These are phyloP conservation scores for Tachina grossa DNA, from an alignment of 2,888 invertebrate species.

Conservation along the genomic window DNA sequence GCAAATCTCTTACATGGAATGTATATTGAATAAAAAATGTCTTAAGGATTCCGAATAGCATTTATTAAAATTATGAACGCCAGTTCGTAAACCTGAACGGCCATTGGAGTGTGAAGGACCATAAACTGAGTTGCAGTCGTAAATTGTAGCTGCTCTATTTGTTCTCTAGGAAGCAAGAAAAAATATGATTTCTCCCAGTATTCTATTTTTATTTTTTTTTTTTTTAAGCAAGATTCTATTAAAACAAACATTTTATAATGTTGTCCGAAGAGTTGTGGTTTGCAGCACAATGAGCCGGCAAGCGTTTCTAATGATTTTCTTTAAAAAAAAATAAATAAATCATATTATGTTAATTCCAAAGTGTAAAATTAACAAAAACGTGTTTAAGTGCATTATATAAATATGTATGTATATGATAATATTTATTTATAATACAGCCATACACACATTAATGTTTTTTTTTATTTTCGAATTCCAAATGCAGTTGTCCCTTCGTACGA, in stretches of 20 bases:
- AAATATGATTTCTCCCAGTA: no score
- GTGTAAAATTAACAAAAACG: slow-evolving; percentile 28
- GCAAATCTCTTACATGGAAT: no score
- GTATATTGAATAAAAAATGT: no score
- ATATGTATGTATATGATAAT: slow-evolving; percentile 23
- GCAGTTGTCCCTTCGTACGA: slow-evolving; percentile 51
- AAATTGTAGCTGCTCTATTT: no score
- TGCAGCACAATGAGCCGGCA: slow-evolving; percentile 23
- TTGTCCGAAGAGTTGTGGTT: background rate
- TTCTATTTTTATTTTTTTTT: no score
- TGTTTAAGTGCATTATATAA: slow-evolving; percentile 47
- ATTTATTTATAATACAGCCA: background rate
- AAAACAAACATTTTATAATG: background rate
- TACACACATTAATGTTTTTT: background rate
- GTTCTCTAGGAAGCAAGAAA: no score
- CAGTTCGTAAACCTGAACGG: no score
- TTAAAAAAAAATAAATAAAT: slow-evolving; percentile 22
- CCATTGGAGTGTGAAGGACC: no score
- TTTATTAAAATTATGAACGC: no score
- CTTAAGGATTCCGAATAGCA: no score
- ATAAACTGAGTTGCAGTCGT: no score
- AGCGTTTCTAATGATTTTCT: slow-evolving; percentile 28
- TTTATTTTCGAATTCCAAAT: slow-evolving; percentile 4
- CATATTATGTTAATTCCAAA: slow-evolving; percentile 15
- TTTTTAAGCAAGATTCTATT: background rate